Evolutionary conservation across 2,888 invertebrate species (phyloP).

Genomic region (Epirrhoe tristata): DNA sequence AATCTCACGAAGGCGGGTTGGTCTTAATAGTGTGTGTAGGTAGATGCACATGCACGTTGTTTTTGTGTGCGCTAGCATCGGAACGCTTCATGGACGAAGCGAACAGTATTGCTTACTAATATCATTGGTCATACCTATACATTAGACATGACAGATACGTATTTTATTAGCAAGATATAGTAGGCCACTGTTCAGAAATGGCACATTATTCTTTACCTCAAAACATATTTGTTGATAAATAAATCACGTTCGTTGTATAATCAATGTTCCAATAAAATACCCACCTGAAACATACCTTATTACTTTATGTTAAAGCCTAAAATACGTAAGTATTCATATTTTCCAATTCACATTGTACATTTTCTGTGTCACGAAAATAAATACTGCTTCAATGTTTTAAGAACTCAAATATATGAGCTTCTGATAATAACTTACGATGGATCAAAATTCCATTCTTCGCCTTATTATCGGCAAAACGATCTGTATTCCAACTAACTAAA

Average conservation of each 20-base stretch:
- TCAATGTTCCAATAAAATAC: slow-evolving; percentile 25
- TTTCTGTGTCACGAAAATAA: not conserved
- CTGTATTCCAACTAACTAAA: slow-evolving; percentile 6
- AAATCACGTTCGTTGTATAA: slow-evolving; percentile 30
- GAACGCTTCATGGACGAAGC: too few relatives aligned
- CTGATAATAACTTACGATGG: not conserved
- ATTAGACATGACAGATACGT: not conserved
- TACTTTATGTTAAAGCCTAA: slow-evolving; percentile 11
- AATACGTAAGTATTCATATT: not conserved
- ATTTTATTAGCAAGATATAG: not conserved
- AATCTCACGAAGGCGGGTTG: too few relatives aligned
- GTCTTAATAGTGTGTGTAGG: too few relatives aligned
- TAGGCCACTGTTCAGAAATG: slow-evolving; percentile 23
- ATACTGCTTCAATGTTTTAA: not conserved
- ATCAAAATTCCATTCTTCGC: not conserved
- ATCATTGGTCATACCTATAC: not conserved
- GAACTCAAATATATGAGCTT: not conserved
- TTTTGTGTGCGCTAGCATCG: too few relatives aligned
- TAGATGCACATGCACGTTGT: too few relatives aligned
- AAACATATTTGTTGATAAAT: slow-evolving; percentile 35
- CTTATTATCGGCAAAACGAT: not conserved
- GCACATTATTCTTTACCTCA: slow-evolving; percentile 30
- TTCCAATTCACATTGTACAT: not conserved
- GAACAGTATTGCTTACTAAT: not conserved
- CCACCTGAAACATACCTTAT: slow-evolving; percentile 17